A percentile compares a stretch with the other conserved stretches of the same genome.
Conservation (phyloP, 2,113 vertebrate species). For the Helogale parvula region DNA sequence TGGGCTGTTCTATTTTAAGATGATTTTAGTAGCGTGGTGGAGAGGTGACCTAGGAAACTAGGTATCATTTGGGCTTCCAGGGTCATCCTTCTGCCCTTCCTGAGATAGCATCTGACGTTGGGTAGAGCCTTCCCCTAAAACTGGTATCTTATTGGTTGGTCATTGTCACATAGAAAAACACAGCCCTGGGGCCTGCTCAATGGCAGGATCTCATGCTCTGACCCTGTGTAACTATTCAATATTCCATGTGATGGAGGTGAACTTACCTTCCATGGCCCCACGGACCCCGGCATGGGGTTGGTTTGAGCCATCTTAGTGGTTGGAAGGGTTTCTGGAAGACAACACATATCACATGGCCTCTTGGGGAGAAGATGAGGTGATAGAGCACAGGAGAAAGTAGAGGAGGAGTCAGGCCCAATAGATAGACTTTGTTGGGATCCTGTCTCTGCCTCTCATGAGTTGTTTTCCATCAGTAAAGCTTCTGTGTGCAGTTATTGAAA, state of each 20-base stretch:
- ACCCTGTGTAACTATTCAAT: not conserved
- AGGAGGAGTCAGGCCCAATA: not conserved
- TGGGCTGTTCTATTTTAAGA: slow-evolving; percentile 16
- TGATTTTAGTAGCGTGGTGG: not conserved
- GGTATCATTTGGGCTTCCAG: not conserved
- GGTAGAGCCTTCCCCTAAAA: not conserved
- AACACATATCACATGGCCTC: slow-evolving; percentile 26
- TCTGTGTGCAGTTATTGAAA: not conserved
- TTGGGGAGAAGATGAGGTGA: not conserved
- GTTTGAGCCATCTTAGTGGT: slow-evolving; percentile 93
- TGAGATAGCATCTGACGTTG: not conserved
- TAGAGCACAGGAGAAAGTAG: not conserved
- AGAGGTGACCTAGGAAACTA: not conserved
- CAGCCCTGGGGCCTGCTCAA: not conserved
- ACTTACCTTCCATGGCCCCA: slow-evolving; percentile 95
- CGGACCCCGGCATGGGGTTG: slow-evolving; percentile 91
- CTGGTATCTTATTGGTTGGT: not conserved
- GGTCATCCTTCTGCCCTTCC: not conserved
- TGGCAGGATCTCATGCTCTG: not conserved
- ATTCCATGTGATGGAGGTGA: not conserved
- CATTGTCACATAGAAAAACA: not conserved
- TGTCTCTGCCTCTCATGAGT: not conserved
- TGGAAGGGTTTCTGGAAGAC: slow-evolving; percentile 83
- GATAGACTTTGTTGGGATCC: not conserved
- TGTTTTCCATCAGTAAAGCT: not conserved